phyloP scores from a whole-genome alignment of 2,888 invertebrate genomes.

The Aradus depressus region DNA sequence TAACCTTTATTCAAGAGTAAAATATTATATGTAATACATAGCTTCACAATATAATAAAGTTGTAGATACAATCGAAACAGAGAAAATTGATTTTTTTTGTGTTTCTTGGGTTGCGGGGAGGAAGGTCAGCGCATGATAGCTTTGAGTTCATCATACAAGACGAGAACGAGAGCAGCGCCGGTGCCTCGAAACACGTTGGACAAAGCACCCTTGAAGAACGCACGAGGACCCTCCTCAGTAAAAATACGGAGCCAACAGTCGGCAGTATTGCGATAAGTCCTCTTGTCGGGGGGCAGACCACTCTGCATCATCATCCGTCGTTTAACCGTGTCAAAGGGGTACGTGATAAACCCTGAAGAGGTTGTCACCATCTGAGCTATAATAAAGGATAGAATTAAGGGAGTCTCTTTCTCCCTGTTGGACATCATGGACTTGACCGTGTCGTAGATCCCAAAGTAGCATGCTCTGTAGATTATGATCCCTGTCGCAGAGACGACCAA shows the following conservation, averaged over 20 bases:
- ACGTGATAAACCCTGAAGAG: conserved; percentile 83
- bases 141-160: conserved; percentile 84
- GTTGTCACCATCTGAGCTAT: conserved; percentile 81
- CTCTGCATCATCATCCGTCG: conserved; percentile 99
- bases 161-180: conserved; percentile 86
- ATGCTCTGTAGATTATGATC: conserved; percentile 90
- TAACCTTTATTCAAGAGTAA: too few relatives aligned
- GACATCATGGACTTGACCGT: conserved; percentile 62
- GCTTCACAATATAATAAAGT: too few relatives aligned
- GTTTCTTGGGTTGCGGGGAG: too few relatives aligned
- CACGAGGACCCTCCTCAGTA: conserved; percentile 65
- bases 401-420: conserved; percentile 77
- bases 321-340: conserved; percentile 92
- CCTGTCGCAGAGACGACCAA: conserved; percentile 93
- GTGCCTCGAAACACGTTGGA: conserved; percentile 90
- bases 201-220: conserved; percentile 96
- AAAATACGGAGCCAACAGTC: conserved; percentile 86
- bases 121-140: too few relatives aligned
- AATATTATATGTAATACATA: too few relatives aligned
- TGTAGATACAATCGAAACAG: too few relatives aligned
- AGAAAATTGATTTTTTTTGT: too few relatives aligned
- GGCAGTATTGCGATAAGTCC: conserved; percentile 79
- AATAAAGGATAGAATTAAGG: conserved; percentile 77
- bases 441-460: conserved; percentile 94
- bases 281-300: conserved; percentile 66